Base-by-base conservation (phyloP, 1,140 invertebrate species). In the Zophobas atratus region DNA sequence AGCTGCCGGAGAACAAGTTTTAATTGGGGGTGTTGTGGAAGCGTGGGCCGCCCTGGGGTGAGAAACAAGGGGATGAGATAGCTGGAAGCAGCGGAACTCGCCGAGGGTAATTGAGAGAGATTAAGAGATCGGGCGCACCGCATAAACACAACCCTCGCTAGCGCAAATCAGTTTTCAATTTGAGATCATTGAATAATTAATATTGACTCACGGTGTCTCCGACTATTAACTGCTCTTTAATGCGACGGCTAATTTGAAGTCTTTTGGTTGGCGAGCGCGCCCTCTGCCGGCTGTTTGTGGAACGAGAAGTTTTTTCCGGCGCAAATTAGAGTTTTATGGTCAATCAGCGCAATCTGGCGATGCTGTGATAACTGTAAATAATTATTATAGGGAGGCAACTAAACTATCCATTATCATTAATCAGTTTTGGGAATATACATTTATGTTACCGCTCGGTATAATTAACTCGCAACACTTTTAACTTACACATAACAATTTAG, bases 131-230 rank as follows among this genome's bases (percentile, higher is more conserved):
- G 79, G 81, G 77, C 71, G 79, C 78, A 78, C 82, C 83, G 76
- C 82, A 82, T 83, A 84, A 84, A 84, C 83, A 84, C 81, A 78
- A 80, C 79, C 77, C 79, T 80, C 77, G 77, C 63, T 70, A 49
- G 80, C 72, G 77, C 78, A 82, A 83, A 83, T 82, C 80, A 82
- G 76, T 83, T 84, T 84, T 84, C 83, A 83, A 82, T 83, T 82
- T 82, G 81, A 79, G 82, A 79, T 82, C 81, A 81, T 76, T 81
- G 82, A 83, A 83, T 83, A 83, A 83, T 83, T 83, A 83, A 83
- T 83, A 83, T 81, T 80, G 82, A 82, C 82, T 83, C 74, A 51
- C 36, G 32, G 75, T 79, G 71, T 81, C 75, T 67, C 75, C 77
- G 60, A 46, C 72, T 77, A 80, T 82, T 78, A 81, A 74, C 74